These are phyloP conservation scores for Calliopsis andreniformis DNA, from an alignment of 1,140 invertebrate species.

Conservation along the genomic window DNA sequence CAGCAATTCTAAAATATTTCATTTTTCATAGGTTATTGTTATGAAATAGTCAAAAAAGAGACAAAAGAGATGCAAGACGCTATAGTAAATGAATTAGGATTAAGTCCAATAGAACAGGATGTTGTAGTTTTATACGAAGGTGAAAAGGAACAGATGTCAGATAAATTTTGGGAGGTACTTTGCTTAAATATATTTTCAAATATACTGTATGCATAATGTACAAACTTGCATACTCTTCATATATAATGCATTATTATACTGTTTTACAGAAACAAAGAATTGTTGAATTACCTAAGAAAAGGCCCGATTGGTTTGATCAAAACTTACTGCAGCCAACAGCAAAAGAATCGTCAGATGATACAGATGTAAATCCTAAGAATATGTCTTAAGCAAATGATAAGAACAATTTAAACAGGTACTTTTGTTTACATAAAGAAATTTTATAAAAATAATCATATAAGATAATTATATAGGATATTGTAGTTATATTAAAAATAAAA, in stretches of 20 bases:
- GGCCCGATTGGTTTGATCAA: conserved; percentile 90
- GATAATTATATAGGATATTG: too few relatives aligned
- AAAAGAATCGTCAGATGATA: conserved; percentile 84
- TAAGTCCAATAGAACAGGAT: conserved; percentile 90
- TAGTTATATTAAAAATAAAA: conserved; percentile 1
- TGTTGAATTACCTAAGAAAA: conserved; percentile 87
- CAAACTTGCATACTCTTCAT: conserved; percentile 7
- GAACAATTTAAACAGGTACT: conserved; percentile 2
- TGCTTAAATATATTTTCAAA: conserved; percentile 4
- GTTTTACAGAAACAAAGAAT: conserved; percentile 83
- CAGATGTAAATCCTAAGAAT: conserved; percentile 86
- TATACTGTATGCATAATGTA: conserved; percentile 2
- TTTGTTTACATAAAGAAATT: neutral
- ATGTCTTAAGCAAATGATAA: conserved; percentile 3
- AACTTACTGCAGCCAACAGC: conserved; percentile 91
- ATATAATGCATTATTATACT: conserved; percentile 33
- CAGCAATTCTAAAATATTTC: conserved; percentile 3
- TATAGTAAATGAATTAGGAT: conserved; percentile 86
- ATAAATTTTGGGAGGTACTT: conserved; percentile 82
- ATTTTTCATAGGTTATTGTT: conserved; percentile 85
- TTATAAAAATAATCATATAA: neutral
- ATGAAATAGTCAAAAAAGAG: conserved; percentile 89
- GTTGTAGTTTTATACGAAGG: conserved; percentile 92
- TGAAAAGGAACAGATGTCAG: conserved; percentile 84
- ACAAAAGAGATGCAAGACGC: conserved; percentile 89